Evolutionary conservation across 2,113 vertebrate species (phyloP).

Genomic region (Chamaetylas fuelleborni): DNA sequence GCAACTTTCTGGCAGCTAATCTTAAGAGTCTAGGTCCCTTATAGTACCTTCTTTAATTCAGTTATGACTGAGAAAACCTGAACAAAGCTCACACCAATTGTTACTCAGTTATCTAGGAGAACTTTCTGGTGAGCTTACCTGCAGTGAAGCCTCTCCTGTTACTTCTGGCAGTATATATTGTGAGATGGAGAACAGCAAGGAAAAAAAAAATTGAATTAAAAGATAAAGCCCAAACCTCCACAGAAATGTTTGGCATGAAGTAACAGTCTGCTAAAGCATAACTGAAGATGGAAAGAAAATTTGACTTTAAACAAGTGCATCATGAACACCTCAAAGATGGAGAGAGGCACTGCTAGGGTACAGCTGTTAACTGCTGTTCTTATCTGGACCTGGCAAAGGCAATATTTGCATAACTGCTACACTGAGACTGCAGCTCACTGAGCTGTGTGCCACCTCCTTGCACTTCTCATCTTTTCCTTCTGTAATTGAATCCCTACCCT

Average conservation of each 20-base stretch:
- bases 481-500: constrained; percentile 14
- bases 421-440: neutral
- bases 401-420: neutral
- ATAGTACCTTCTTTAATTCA: neutral
- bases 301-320: neutral
- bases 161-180: neutral
- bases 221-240: neutral
- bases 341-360: neutral
- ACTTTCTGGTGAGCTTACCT: neutral
- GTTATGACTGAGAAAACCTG: neutral
- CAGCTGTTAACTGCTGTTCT: neutral
- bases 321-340: neutral
- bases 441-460: neutral
- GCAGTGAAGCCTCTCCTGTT: neutral
- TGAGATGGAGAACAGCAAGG: neutral
- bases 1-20: neutral
- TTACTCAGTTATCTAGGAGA: neutral
- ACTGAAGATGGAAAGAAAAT: neutral
- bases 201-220: neutral
- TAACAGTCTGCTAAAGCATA: neutral
- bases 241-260: neutral
- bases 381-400: neutral
- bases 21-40: neutral
- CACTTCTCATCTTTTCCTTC: neutral
- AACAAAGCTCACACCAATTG: neutral